Evolutionary conservation across 2,113 vertebrate species (phyloP).

Genomic region (Alexandromys fortis): DNA sequence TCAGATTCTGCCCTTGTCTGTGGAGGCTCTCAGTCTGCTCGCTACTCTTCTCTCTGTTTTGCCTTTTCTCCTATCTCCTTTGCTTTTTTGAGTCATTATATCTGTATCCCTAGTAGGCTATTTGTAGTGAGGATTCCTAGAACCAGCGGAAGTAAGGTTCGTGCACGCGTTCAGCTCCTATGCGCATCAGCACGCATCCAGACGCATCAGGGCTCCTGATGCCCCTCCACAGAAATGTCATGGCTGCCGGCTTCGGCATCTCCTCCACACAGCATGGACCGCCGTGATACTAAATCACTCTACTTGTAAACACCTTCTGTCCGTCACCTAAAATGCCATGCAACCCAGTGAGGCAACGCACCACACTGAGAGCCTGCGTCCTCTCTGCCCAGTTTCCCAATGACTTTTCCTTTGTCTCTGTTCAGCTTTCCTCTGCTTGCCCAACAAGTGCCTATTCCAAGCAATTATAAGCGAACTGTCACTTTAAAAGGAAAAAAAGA

Average conservation of each 20-base stretch:
- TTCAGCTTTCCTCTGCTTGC: neutral
- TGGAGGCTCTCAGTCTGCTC: neutral
- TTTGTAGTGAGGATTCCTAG: neutral
- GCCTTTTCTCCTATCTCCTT: neutral
- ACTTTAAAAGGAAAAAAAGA: constrained; percentile 83
- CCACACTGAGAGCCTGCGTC: neutral
- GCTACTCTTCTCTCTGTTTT: neutral
- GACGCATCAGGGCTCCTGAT: no score
- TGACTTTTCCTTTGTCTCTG: no score
- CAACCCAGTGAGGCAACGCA: fast-evolving
- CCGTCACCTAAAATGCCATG: neutral
- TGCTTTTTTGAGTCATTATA: neutral
- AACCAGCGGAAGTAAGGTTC: neutral
- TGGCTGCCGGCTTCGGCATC: no score
- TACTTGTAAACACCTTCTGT: neutral
- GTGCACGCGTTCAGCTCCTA: fast-evolving
- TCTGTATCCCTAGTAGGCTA: neutral
- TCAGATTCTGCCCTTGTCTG: neutral
- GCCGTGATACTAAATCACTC: fast-evolving
- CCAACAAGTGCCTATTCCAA: neutral
- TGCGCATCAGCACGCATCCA: neutral
- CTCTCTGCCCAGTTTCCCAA: neutral
- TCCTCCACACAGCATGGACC: fast-evolving
- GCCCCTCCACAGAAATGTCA: no score
- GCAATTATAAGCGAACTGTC: constrained; percentile 48